Evolutionary conservation across 2,797 vertebrate genomes (phyloP).

Genomic region (Arnoldichthys spilopterus): DNA sequence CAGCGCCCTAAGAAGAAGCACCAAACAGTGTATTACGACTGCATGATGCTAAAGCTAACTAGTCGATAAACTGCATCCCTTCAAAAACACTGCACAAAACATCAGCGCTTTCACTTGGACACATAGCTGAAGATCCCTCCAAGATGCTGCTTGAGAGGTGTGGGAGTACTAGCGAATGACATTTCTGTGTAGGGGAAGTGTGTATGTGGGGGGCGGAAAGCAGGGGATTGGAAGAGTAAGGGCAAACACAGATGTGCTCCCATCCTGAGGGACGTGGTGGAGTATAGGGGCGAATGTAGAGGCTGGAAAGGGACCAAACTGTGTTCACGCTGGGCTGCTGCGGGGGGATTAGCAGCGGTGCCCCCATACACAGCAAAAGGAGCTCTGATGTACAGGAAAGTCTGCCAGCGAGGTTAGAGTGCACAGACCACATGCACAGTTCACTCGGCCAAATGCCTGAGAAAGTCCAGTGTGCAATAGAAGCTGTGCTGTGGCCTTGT

Average conservation of each 20-base stretch:
- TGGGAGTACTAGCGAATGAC: slow-evolving; percentile 21
- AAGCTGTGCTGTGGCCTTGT: not conserved
- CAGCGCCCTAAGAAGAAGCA: not conserved
- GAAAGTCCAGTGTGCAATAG: slow-evolving; percentile 21
- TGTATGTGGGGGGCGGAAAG: slow-evolving; percentile 1
- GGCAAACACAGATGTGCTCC: slow-evolving; percentile 45
- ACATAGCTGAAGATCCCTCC: not conserved
- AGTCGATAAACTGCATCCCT: slow-evolving; percentile 12
- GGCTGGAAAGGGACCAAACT: slow-evolving; percentile 39
- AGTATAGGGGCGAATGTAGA: slow-evolving; percentile 19
- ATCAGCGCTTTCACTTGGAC: not conserved
- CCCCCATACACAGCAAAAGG: slow-evolving; percentile 22
- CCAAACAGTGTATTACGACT: not conserved
- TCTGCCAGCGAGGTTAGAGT: slow-evolving; percentile 39
- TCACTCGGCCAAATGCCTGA: not conserved
- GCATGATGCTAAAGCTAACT: not conserved
- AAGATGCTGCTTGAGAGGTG: slow-evolving; percentile 1
- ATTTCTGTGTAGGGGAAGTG: slow-evolving; percentile 23
- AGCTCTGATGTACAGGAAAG: slow-evolving; percentile 30
- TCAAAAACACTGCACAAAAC: slow-evolving; percentile 8
- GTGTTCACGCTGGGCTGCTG: slow-evolving; percentile 21
- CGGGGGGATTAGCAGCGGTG: slow-evolving; percentile 34
- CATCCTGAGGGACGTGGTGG: slow-evolving; percentile 37
- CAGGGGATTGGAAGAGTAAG: slow-evolving; percentile 41
- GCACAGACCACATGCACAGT: slow-evolving; percentile 39